These are phyloP conservation scores for Phalanger gymnotis DNA, from an alignment of 2,797 vertebrate species.

Conservation along the genomic window DNA sequence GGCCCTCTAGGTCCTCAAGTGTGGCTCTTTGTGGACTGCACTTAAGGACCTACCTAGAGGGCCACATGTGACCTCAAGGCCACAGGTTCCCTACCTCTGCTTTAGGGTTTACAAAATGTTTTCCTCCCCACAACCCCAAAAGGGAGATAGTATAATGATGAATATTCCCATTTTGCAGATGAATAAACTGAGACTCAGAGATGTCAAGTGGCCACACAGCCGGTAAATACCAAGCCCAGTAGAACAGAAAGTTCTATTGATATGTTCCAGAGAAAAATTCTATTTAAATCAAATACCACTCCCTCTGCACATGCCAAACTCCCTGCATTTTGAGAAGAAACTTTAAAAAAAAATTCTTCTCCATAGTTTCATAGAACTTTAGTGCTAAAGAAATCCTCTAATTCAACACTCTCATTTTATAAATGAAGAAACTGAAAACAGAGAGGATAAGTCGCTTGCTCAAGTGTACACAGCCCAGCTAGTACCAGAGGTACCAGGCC, in stretches of 20 bases:
- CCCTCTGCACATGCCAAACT: not conserved
- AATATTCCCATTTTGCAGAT: not conserved
- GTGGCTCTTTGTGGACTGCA: too few relatives aligned
- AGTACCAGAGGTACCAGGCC: not conserved
- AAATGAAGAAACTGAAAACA: not conserved
- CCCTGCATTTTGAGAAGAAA: not conserved
- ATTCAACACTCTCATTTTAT: not conserved
- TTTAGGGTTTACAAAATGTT: not conserved
- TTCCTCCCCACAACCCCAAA: not conserved
- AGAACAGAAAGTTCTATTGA: not conserved
- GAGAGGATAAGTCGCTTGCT: not conserved
- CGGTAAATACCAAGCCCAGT: not conserved
- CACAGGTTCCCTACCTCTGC: too few relatives aligned
- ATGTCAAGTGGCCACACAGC: not conserved
- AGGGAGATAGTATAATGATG: not conserved
- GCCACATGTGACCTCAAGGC: too few relatives aligned
- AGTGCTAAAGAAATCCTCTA: not conserved
- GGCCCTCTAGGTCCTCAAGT: too few relatives aligned
- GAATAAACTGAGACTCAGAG: not conserved
- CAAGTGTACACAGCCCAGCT: not conserved
- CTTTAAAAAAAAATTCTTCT: not conserved
- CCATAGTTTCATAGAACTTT: not conserved
- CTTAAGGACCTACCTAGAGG: too few relatives aligned
- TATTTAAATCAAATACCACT: not conserved
- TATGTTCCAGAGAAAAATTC: not conserved